Evolutionary conservation across 2,113 vertebrate genomes (phyloP), one percentile per base, ranked within the genome.

Genomic region (Puntigrus tetrazona): DNA sequence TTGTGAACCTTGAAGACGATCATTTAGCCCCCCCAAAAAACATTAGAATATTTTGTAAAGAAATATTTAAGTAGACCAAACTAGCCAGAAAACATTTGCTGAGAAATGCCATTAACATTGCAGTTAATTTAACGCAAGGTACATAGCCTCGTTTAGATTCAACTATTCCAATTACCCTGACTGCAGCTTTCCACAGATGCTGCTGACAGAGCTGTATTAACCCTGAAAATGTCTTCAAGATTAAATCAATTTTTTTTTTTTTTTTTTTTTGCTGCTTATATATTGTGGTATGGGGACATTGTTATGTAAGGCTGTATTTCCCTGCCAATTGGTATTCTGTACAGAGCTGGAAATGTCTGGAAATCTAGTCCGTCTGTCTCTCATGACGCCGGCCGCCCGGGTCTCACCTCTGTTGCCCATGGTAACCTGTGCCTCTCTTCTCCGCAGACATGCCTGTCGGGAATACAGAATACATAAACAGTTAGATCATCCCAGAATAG

Each of bases 401-500:
- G 79, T 73, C 83, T 85, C 55, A 74, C 87, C 72, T 59, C 70
- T 80, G 80, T 86, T 89, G 88, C 84, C 87, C 85, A 88, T 87
- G 16, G 74, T 80, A 82, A 83, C 80, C 82, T 61, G 72, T 84
- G 73, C 57, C 74, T 43, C 78, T 29, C 43, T 83, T 25, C 20
- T 88, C 86, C 86, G 36, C 92, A 99, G 98, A 91, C 98, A 99
- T 88, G 98, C 98, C 86, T 99, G 98, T 94, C 96, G 98, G 95
- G 98, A 99, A 86, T 99, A 99, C 92, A 96, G 98, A 96, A 99
- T 99, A 96, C 98, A 99, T 93, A 99, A 99, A 94, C 97, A 99
- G 94, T 93, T 99, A 94, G 97, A 99, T 93, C 98, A 99, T 90
- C 98, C 98, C 86, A 94, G 98, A 88, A 99, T 99, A 93, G 98